A percentile compares a stretch with the other conserved stretches of the same genome.
Conservation (phyloP, 1,140 invertebrate genomes). For the Drosophila ananassae region DNA sequence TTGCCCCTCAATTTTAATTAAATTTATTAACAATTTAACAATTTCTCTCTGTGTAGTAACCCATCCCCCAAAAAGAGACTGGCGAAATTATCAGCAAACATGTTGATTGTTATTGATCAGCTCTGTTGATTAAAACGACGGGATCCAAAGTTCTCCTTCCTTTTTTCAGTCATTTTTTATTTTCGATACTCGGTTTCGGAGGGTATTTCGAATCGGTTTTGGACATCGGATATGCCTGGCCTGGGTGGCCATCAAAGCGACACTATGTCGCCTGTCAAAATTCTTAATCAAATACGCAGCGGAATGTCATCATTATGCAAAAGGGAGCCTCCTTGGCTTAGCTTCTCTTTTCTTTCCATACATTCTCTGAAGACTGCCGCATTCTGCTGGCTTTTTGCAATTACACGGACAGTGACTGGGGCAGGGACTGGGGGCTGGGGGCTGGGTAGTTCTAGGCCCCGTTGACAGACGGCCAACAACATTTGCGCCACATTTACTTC, state of each 20-base stretch:
- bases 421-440: not conserved
- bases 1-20: too few relatives aligned
- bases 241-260: slow-evolving; percentile 81
- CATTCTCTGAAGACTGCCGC: slow-evolving; percentile 53
- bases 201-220: slow-evolving; percentile 12
- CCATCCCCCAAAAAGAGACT: slow-evolving; percentile 33
- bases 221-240: slow-evolving; percentile 73
- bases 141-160: slow-evolving; percentile 14
- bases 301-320: slow-evolving; percentile 83
- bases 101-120: slow-evolving; percentile 83
- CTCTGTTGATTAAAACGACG: slow-evolving; percentile 78
- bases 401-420: slow-evolving; percentile 40
- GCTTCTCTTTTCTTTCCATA: slow-evolving; percentile 26
- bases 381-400: slow-evolving; percentile 62
- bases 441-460: slow-evolving; percentile 35
- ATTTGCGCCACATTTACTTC: slow-evolving; percentile 81
- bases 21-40: too few relatives aligned
- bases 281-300: slow-evolving; percentile 82
- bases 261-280: slow-evolving; percentile 83
- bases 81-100: slow-evolving; percentile 78
- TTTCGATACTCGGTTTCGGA: slow-evolving; percentile 32
- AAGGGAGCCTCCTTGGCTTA: slow-evolving; percentile 40
- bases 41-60: slow-evolving; percentile 9
- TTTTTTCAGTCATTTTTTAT: not conserved
- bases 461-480: slow-evolving; percentile 80